Evolutionary conservation across 2,113 vertebrate species (phyloP).

Genomic region (Uropsilus gracilis): DNA sequence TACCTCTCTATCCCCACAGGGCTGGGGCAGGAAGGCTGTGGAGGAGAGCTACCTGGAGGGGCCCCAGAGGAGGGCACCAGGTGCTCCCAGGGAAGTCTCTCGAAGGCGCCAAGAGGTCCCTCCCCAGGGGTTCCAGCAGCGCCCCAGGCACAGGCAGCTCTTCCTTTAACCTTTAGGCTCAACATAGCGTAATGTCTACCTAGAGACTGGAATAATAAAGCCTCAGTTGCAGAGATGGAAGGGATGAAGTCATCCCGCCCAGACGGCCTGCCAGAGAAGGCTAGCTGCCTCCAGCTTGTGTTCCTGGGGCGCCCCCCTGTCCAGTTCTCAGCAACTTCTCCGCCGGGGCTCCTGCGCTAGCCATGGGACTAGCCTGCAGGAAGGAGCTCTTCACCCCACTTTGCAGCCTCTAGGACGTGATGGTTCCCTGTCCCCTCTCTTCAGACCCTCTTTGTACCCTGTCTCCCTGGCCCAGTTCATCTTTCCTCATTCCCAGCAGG

Average conservation of each 20-base stretch:
- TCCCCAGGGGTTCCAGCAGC: background rate
- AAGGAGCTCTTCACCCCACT: background rate
- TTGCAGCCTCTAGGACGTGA: background rate
- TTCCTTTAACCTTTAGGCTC: conserved; percentile 77
- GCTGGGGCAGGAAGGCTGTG: background rate
- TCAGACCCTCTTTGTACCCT: background rate
- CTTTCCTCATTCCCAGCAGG: background rate
- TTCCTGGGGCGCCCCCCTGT: background rate
- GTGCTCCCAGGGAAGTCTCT: too few relatives aligned
- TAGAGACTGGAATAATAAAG: conserved; percentile 76
- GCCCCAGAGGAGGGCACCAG: background rate
- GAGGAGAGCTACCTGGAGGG: background rate
- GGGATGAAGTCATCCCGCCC: conserved; percentile 75
- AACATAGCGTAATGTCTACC: conserved; percentile 80
- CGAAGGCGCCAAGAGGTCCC: too few relatives aligned
- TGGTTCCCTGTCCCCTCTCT: background rate
- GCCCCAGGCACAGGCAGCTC: conserved; percentile 10
- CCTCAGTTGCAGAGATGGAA: conserved; percentile 62
- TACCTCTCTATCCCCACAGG: background rate
- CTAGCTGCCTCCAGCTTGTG: background rate
- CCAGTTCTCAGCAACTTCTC: background rate
- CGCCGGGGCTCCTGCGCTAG: background rate
- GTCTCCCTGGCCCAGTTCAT: background rate
- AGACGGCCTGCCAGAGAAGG: conserved; percentile 67
- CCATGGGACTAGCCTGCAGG: background rate